A percentile compares a stretch with the other conserved stretches of the same genome.
Evolutionary conservation across 2,888 invertebrate genomes (phyloP).

Genomic region (Ichneumon xanthorius): DNA sequence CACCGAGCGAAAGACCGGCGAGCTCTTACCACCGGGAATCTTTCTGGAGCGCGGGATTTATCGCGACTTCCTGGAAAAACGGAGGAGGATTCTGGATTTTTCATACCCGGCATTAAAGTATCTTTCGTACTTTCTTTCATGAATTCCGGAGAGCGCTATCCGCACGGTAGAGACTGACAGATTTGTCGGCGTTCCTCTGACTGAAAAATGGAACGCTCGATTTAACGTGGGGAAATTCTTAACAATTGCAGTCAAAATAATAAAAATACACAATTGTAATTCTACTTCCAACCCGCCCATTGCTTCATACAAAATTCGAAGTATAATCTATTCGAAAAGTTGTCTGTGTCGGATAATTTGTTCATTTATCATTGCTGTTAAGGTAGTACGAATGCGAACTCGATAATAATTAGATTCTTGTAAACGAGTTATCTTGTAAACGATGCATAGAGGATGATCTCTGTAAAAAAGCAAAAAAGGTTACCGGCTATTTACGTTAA

Average conservation of each 20-base stretch:
- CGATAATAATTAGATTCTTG: too few species aligned
- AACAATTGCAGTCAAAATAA: neutral
- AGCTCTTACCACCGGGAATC: slow-evolving; percentile 38
- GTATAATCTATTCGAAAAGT: neutral
- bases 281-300: neutral
- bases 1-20: slow-evolving; percentile 8
- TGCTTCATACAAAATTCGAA: neutral
- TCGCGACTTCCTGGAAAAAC: slow-evolving; percentile 32
- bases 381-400: too few species aligned
- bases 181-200: neutral
- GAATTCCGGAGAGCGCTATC: slow-evolving; percentile 7
- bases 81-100: slow-evolving; percentile 28
- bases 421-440: too few species aligned
- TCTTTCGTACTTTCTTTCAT: slow-evolving; percentile 13
- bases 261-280: neutral
- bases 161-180: neutral
- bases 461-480: too few species aligned
- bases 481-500: too few species aligned
- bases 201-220: neutral
- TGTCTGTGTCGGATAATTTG: neutral
- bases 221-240: neutral
- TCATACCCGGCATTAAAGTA: slow-evolving; percentile 26
- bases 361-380: neutral
- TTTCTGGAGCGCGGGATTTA: slow-evolving; percentile 43
- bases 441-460: too few species aligned